Base-by-base conservation (phyloP, 2,888 invertebrate species). In the Heliconius ismenius region DNA sequence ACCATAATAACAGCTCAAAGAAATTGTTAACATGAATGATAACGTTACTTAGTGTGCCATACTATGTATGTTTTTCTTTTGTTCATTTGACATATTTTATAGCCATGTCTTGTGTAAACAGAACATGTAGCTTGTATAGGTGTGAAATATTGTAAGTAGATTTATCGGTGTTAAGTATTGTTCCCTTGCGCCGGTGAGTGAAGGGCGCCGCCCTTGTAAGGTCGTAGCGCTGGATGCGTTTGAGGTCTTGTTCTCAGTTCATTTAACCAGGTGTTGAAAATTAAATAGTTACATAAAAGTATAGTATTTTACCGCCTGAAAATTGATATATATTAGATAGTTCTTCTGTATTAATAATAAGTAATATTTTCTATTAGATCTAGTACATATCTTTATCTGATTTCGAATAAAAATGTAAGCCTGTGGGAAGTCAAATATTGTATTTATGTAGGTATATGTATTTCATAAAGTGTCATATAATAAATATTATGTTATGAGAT, bases 61-160 rank as follows among this genome's bases (percentile, higher is more conserved):
- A 85, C 86, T 88, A 86, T 87, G 85, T 90, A 87, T 92, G 92
- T 92, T 91, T 81, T 89, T 88, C 90, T 88, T 89, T 94, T 93
- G 93, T 93, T 88, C 83, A 82, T 82, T 80, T 90, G 91, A 92
- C 91, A 88, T 89, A 89, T 92, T 94, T 94, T 92, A 94, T 89
- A 82, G 88, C 89, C 90, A 84, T 90, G 89, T 89, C 92, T 93
- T 92, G 93, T 91, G 92, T 93, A 94, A 94, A 93, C 94, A 94
- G 86, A 87, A 88, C 89, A 87, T 86, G 86, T 82, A 82, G 80
- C 77, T 81, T 85, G 82, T 89, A 89, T 88, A 90, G 90, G 91
- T 91, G 92, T 92, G 90, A 92, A 92, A 90, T 92, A 90, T 92
- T 91, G 91, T 91, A 87, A 87, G 89, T 86, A 87, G 88, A 91